Evolutionary conservation across 92 coral and sea anemone species (phyloP).

Genomic region (Galaxea fascicularis): DNA sequence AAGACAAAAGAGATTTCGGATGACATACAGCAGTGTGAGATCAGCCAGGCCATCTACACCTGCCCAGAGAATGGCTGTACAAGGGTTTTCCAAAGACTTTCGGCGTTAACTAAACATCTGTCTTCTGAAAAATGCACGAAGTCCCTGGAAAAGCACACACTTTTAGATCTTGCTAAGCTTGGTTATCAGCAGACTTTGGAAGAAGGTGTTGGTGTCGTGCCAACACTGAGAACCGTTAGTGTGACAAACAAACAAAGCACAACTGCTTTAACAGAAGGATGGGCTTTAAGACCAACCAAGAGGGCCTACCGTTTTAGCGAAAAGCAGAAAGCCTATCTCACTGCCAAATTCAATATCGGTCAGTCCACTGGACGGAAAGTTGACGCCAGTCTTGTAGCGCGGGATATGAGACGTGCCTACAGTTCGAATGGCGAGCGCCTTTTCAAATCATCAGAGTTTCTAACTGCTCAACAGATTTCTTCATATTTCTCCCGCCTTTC

Average conservation of each 20-base stretch:
- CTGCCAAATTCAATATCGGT: too few species aligned
- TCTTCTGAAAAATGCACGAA: slow-evolving; percentile 24
- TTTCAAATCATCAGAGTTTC: too few species aligned
- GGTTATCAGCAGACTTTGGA: slow-evolving; percentile 2
- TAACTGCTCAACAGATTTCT: slow-evolving; percentile 28
- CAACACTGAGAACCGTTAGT: neutral
- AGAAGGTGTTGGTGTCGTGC: slow-evolving; percentile 32
- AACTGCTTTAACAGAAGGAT: neutral
- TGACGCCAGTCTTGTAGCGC: too few species aligned
- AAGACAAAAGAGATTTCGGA: too few species aligned
- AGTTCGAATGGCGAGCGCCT: neutral
- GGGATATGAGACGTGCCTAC: neutral
- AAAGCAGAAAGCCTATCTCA: too few species aligned
- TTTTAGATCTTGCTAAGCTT: slow-evolving; percentile 19
- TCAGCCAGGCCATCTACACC: slow-evolving; percentile 8
- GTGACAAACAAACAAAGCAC: neutral
- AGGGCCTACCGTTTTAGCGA: too few species aligned
- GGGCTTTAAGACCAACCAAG: too few species aligned
- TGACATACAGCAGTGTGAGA: slow-evolving; percentile 4
- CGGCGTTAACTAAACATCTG: slow-evolving; percentile 31
- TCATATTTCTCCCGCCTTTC: slow-evolving; percentile 47
- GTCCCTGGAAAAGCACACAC: slow-evolving; percentile 33
- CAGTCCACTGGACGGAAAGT: too few species aligned
- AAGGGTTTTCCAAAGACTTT: slow-evolving; percentile 20
- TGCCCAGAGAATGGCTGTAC: slow-evolving; percentile 12